Evolutionary conservation across 2,113 vertebrate species (phyloP).

Genomic region (Ochotona curzoniae): DNA sequence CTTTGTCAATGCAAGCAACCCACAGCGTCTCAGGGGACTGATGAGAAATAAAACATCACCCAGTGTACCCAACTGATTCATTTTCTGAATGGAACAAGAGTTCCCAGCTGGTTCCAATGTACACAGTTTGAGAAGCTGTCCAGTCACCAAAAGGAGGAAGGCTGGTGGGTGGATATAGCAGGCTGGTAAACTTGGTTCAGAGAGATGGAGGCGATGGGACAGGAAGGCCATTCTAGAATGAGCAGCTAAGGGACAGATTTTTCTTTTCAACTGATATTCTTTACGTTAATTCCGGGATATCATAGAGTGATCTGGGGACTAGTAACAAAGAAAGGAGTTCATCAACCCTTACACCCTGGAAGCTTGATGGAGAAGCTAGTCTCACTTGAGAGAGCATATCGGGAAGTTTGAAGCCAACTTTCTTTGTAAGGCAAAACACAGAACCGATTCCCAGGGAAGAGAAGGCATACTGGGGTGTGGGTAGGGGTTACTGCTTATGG

Average conservation of each 20-base stretch:
- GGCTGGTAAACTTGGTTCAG: background rate
- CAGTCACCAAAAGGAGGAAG: background rate
- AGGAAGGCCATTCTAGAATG: background rate
- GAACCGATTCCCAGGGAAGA: background rate
- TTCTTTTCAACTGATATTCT: background rate
- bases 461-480: background rate
- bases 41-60: background rate
- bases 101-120: background rate
- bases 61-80: background rate
- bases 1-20: background rate
- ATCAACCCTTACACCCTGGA: background rate
- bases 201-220: background rate
- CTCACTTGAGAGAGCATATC: background rate
- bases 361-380: background rate
- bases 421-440: background rate
- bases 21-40: background rate
- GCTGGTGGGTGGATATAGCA: background rate
- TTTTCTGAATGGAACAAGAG: background rate
- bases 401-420: background rate
- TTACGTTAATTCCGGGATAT: slow-evolving; percentile 1
- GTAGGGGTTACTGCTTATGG: background rate
- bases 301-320: background rate
- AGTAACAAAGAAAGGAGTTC: background rate
- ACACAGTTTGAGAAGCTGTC: background rate
- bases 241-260: background rate